These are phyloP conservation scores for Colletes collaris DNA, from an alignment of 2,888 invertebrate species.

Conservation along the genomic window DNA sequence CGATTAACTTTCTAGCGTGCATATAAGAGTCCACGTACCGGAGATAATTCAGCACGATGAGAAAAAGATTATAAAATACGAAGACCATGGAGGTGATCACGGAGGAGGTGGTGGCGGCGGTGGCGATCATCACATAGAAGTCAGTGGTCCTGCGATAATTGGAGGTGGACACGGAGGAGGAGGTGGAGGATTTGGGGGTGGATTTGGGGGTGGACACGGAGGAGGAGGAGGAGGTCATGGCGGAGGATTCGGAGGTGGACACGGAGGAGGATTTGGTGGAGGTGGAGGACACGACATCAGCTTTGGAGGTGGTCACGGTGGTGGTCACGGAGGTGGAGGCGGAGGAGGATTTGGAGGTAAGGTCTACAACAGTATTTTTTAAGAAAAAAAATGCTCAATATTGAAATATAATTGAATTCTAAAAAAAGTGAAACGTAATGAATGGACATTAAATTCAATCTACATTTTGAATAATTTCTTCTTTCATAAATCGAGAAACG, in stretches of 20 bases:
- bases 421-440: too few species aligned
- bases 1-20: constrained; percentile 70
- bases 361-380: neutral
- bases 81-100: constrained; percentile 68
- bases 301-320: constrained; percentile 28
- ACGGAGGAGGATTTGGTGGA: constrained; percentile 27
- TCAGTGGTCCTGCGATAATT: constrained; percentile 64
- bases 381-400: too few species aligned
- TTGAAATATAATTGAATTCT: too few species aligned
- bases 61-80: constrained; percentile 70
- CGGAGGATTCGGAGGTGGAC: constrained; percentile 40
- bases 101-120: constrained; percentile 60
- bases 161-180: constrained; percentile 44
- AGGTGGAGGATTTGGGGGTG: constrained; percentile 42
- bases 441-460: too few species aligned
- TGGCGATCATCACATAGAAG: constrained; percentile 64
- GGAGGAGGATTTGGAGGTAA: constrained; percentile 41
- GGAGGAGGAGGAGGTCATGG: constrained; percentile 30
- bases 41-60: constrained; percentile 72
- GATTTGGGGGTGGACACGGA: constrained; percentile 20
- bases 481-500: too few species aligned
- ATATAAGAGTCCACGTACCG: constrained; percentile 77
- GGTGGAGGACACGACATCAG: constrained; percentile 11
- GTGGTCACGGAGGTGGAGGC: constrained; percentile 14
- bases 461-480: too few species aligned